Percentiles rank a stretch among this genome's conserved stretches.
These are phyloP conservation scores for Albula goreensis DNA, from an alignment of 2,113 vertebrate genomes.

Conservation along the genomic window DNA sequence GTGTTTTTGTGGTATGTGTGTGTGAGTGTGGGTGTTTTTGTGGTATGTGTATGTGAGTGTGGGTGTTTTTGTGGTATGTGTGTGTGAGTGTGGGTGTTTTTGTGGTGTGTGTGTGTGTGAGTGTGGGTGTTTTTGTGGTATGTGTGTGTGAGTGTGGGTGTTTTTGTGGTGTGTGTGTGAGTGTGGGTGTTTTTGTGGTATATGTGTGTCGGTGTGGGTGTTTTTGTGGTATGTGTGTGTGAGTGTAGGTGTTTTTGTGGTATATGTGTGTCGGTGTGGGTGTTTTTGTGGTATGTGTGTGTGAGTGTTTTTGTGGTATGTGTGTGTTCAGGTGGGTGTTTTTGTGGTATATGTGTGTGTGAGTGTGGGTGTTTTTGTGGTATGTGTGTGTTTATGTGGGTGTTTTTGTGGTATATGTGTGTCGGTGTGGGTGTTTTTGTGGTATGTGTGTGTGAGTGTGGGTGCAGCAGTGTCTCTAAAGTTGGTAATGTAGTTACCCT, in stretches of 20 bases:
- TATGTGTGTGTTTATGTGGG: not conserved
- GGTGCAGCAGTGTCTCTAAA: not conserved
- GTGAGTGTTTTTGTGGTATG: too few species aligned
- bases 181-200: not conserved
- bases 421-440: not conserved
- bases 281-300: not conserved
- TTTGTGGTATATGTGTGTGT: not conserved
- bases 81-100: not conserved
- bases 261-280: not conserved
- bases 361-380: not conserved
- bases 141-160: not conserved
- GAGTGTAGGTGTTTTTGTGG: not conserved
- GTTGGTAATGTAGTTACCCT: not conserved
- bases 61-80: too few species aligned
- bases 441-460: not conserved
- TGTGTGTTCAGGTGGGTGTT: not conserved
- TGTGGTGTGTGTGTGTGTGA: not conserved
- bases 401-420: not conserved
- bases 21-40: not conserved
- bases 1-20: not conserved
- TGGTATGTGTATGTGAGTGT: not conserved
- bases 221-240: too few species aligned
- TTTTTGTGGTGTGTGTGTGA: not conserved
- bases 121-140: not conserved
- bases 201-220: too few species aligned